Conservation (phyloP, 2,797 vertebrate genomes). For the Paramormyrops hopkinsi region DNA sequence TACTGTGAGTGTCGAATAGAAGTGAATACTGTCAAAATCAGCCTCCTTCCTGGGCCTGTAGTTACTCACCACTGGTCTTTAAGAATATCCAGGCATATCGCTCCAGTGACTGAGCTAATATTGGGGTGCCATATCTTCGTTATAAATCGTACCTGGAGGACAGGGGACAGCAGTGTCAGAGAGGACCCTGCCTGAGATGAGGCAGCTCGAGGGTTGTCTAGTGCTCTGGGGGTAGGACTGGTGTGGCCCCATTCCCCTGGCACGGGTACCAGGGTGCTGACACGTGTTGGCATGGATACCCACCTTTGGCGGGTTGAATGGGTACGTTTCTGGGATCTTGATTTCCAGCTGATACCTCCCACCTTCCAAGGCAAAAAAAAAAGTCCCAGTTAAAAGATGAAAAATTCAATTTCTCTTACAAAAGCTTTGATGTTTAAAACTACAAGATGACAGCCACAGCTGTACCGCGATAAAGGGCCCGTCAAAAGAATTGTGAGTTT, state of each 20-base stretch:
- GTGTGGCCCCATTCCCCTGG: not conserved
- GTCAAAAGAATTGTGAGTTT: not conserved
- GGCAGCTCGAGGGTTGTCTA: not conserved
- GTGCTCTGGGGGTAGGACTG: not conserved
- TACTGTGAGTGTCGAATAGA: no score
- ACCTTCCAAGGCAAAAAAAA: constrained; percentile 56
- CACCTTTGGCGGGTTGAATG: constrained; percentile 99
- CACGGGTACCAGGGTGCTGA: not conserved
- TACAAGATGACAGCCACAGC: not conserved
- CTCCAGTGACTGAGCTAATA: constrained; percentile 98
- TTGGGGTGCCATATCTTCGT: constrained; percentile 99
- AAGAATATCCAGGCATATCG: constrained; percentile 98
- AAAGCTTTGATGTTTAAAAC: not conserved
- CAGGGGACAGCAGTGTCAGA: not conserved
- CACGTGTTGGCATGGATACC: not conserved
- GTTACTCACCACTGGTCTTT: constrained; percentile 97
- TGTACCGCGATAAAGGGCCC: not conserved
- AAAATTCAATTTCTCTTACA: not conserved
- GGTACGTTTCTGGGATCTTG: constrained; percentile 99
- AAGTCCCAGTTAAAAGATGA: not conserved
- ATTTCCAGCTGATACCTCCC: constrained; percentile 97
- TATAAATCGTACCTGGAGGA: constrained; percentile 92
- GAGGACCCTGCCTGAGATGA: not conserved
- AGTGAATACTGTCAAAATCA: not conserved
- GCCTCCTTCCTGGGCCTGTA: not conserved